A percentile compares a stretch with the other conserved stretches of the same genome.
These are phyloP conservation scores for Tympanoctomys barrerae DNA, from an alignment of 2,797 vertebrate genomes.

Conservation along the genomic window DNA sequence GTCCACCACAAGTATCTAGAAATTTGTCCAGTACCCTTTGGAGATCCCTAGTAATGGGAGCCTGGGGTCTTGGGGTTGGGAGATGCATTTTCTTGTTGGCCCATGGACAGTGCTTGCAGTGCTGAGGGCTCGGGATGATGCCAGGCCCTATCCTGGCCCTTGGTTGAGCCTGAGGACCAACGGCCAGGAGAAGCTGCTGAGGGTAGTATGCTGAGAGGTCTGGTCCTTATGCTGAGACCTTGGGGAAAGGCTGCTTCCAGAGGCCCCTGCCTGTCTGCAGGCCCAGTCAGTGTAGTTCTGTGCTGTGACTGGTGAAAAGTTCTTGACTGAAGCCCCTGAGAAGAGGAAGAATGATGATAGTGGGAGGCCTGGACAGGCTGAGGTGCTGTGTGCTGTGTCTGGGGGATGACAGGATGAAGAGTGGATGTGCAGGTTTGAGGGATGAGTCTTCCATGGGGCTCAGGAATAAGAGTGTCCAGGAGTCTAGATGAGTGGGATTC, in stretches of 20 bases:
- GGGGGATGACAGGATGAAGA: conserved; percentile 24
- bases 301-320: conserved; percentile 9
- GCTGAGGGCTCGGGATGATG: neutral
- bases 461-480: conserved; percentile 34
- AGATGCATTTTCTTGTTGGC: neutral
- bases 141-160: neutral
- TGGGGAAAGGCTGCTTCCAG: neutral
- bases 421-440: neutral
- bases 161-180: neutral
- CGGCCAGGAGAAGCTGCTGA: neutral
- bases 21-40: conserved; percentile 59
- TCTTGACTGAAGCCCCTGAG: neutral
- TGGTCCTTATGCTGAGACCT: neutral
- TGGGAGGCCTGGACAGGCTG: conserved; percentile 28
- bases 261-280: neutral
- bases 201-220: neutral
- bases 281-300: neutral
- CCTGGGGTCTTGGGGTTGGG: neutral
- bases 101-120: conserved; percentile 32
- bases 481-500: neutral
- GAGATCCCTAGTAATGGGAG: conserved; percentile 34
- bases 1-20: neutral
- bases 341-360: neutral
- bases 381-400: conserved; percentile 33
- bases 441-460: conserved; percentile 17